Evolutionary conservation across 2,888 invertebrate species (phyloP), one percentile per base, ranked within the genome.

Genomic region (Carcina quercana): DNA sequence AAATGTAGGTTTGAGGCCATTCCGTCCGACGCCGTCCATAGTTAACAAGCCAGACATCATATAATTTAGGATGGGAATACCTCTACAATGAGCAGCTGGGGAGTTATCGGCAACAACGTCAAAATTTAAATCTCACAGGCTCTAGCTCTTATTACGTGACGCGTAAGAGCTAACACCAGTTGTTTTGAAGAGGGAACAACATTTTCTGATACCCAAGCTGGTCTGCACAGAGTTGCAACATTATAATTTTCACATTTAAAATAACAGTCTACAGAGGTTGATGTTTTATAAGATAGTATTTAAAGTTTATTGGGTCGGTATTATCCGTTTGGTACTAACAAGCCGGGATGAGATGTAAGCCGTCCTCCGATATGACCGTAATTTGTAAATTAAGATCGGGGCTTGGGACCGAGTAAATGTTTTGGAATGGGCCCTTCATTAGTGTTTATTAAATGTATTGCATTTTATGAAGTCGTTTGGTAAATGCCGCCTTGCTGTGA

Each of bases 181-280:
- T n/a, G n/a, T n/a, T n/a, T n/a, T n/a, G n/a, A n/a, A n/a, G n/a
- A n/a, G n/a, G n/a, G n/a, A n/a, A n/a, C n/a, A n/a, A n/a, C n/a
- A n/a, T n/a, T n/a, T n/a, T n/a, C n/a, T n/a, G n/a, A n/a, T n/a
- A n/a, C n/a, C n/a, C n/a, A 72, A 72, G 74, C 71, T 69, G 73
- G 49, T 57, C 50, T 42, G 61, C 59, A 32, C 47, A 47, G 58
- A 56, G 50, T 62, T 55, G 60, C 59, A 58, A 62, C 59, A 49
- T 62, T 65, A 64, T 61, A 75, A 74, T 76, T 78, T 78, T 71
- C 71, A 74, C 74, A 61, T 78, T 63, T 58, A 62, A 71, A 73
- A 68, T 65, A 73, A 69, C 66, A 61, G 58, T 55, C 56, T 49
- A 52, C 45, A 45, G 53, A 54, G 56, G 51, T 56, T 56, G 41